Conservation (phyloP, 2,113 vertebrate genomes). For the Lepisosteus osseus region DNA sequence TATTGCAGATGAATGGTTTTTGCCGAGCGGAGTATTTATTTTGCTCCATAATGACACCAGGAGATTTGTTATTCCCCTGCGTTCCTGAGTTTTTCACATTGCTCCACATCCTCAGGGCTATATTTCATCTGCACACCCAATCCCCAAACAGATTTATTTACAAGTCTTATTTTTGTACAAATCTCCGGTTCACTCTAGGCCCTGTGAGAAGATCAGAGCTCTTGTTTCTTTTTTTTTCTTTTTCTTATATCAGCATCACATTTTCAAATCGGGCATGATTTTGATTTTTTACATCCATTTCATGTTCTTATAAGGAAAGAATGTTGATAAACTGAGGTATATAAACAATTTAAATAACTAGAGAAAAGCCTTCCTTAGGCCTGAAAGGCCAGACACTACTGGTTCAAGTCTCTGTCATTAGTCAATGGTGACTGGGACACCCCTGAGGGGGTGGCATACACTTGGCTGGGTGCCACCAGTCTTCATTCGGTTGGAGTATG, state of each 20-base stretch:
- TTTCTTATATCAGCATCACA: background rate
- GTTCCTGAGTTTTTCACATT: constrained; percentile 73
- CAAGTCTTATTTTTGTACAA: constrained; percentile 55
- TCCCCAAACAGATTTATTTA: constrained; percentile 79
- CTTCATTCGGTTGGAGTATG: too few species aligned
- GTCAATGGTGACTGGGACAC: too few species aligned
- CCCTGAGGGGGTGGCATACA: too few species aligned
- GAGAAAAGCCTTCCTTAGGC: too few species aligned
- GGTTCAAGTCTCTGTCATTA: too few species aligned
- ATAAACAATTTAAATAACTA: too few species aligned
- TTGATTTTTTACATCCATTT: too few species aligned
- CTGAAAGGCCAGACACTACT: too few species aligned
- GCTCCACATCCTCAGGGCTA: constrained; percentile 72
- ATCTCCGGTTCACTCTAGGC: constrained; percentile 29
- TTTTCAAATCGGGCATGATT: too few species aligned
- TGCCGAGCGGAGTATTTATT: constrained; percentile 69
- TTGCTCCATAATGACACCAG: constrained; percentile 61
- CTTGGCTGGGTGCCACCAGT: too few species aligned
- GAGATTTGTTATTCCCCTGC: constrained; percentile 75
- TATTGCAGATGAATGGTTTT: constrained; percentile 72
- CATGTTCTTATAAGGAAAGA: too few species aligned
- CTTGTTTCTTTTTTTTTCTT: background rate
- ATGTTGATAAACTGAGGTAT: too few species aligned
- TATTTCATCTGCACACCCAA: constrained; percentile 71
- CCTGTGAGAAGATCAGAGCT: constrained; percentile 13